phyloP scores from a whole-genome alignment of 2,113 vertebrate species.

The Poecilia latipinna region DNA sequence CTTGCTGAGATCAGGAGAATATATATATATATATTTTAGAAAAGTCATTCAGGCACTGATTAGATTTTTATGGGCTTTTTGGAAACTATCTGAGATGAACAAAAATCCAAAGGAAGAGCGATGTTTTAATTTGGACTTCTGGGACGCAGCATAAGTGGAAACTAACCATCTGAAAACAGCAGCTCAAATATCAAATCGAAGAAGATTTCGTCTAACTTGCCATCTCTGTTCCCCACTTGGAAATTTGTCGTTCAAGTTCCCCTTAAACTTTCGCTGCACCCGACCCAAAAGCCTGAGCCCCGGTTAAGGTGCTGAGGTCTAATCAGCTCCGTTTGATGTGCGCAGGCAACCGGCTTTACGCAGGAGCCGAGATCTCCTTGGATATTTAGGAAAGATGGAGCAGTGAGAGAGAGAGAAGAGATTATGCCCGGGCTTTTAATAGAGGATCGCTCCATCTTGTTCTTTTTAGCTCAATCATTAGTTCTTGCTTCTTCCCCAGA shows the following conservation, averaged over 20 bases:
- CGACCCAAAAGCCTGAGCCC: conserved; percentile 51
- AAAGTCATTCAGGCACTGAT: conserved; percentile 1
- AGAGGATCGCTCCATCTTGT: conserved; percentile 77
- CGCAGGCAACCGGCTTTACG: conserved; percentile 49
- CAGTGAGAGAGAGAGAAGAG: conserved; percentile 51
- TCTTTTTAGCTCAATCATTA: conserved; percentile 77
- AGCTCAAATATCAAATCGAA: conserved; percentile 5
- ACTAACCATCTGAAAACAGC: conserved; percentile 8
- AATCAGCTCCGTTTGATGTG: conserved; percentile 67
- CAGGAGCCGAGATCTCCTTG: conserved; percentile 63
- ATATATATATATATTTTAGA: background rate
- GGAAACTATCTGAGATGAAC: conserved; percentile 53
- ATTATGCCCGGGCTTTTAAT: conserved; percentile 75
- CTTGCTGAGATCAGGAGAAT: conserved; percentile 21
- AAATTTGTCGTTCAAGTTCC: conserved; percentile 31
- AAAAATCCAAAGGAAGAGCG: conserved; percentile 36
- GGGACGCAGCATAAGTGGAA: conserved; percentile 2
- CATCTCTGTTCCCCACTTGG: conserved; percentile 3
- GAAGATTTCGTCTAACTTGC: conserved; percentile 12
- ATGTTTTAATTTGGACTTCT: conserved; percentile 21
- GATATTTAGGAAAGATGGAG: conserved; percentile 61
- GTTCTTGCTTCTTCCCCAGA: conserved; percentile 40
- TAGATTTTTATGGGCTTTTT: conserved; percentile 15
- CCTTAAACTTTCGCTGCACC: conserved; percentile 51
- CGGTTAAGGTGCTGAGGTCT: conserved; percentile 62